phyloP scores from a whole-genome alignment of 2,113 vertebrate species.

The Corythornis madagascariensis region DNA sequence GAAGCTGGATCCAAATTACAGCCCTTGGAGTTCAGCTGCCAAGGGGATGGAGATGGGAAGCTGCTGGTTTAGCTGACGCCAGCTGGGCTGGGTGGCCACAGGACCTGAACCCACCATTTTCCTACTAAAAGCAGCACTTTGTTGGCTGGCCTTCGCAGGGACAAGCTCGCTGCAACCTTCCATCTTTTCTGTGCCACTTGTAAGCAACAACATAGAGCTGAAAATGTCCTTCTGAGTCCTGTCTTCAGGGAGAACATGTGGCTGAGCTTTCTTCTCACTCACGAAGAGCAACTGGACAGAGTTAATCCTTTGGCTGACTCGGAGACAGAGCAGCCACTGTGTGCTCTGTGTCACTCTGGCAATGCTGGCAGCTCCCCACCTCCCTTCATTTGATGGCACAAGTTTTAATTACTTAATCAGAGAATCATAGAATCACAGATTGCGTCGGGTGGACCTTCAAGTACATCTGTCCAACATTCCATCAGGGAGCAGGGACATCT shows the following conservation, averaged over 20 bases:
- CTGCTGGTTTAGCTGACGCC: neutral
- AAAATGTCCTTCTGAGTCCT: neutral
- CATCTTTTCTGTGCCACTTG: neutral
- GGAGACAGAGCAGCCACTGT: neutral
- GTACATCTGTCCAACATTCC: too few relatives aligned
- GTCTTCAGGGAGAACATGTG: neutral
- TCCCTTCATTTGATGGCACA: neutral
- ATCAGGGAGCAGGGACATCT: too few relatives aligned
- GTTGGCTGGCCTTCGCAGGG: neutral
- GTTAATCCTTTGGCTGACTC: neutral
- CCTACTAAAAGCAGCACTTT: neutral
- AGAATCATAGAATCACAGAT: too few relatives aligned
- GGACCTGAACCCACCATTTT: neutral
- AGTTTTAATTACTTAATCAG: neutral
- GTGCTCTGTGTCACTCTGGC: neutral
- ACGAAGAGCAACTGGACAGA: accelerated
- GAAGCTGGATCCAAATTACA: constrained; percentile 8
- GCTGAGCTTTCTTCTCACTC: neutral
- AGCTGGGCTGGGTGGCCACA: neutral
- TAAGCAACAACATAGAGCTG: neutral
- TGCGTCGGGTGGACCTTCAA: too few relatives aligned
- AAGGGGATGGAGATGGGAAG: neutral
- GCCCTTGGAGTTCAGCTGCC: neutral
- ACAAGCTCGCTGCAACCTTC: neutral
- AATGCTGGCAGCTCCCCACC: neutral